These are phyloP conservation scores for Nothobranchius kuhntae DNA, from an alignment of 2,113 vertebrate species.

Conservation along the genomic window DNA sequence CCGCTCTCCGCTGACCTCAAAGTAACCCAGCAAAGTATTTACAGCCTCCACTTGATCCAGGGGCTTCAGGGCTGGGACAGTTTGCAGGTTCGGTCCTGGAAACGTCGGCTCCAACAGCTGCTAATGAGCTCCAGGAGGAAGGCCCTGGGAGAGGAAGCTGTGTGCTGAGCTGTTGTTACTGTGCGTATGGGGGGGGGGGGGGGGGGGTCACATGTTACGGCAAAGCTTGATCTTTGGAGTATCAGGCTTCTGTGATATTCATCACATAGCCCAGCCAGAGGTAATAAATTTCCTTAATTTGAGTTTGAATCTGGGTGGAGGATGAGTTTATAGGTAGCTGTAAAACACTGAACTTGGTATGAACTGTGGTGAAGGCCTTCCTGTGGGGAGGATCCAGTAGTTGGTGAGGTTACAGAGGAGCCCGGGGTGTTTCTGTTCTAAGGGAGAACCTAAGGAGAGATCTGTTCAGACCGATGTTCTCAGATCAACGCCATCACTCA, in stretches of 20 bases:
- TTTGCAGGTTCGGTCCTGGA: constrained; percentile 30
- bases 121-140: constrained; percentile 41
- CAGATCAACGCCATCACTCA: too few relatives aligned
- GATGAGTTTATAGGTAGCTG: constrained; percentile 71
- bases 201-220: constrained; percentile 34
- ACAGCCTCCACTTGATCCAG: constrained; percentile 77
- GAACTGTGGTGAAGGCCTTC: constrained; percentile 41
- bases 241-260: constrained; percentile 69
- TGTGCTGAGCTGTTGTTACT: constrained; percentile 32
- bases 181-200: not conserved
- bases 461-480: too few relatives aligned
- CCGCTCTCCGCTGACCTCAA: constrained; percentile 68
- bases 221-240: constrained; percentile 34
- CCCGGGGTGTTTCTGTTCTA: constrained; percentile 5
- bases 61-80: constrained; percentile 49
- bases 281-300: constrained; percentile 69
- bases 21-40: constrained; percentile 74
- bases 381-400: constrained; percentile 52
- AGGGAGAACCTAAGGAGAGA: constrained; percentile 31
- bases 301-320: constrained; percentile 74
- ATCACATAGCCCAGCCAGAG: constrained; percentile 46
- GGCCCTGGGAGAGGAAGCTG: constrained; percentile 1
- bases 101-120: constrained; percentile 53
- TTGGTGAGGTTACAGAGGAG: too few relatives aligned
- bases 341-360: constrained; percentile 79